phyloP scores from a whole-genome alignment of 2,113 vertebrate genomes.

The Pionites leucogaster region DNA sequence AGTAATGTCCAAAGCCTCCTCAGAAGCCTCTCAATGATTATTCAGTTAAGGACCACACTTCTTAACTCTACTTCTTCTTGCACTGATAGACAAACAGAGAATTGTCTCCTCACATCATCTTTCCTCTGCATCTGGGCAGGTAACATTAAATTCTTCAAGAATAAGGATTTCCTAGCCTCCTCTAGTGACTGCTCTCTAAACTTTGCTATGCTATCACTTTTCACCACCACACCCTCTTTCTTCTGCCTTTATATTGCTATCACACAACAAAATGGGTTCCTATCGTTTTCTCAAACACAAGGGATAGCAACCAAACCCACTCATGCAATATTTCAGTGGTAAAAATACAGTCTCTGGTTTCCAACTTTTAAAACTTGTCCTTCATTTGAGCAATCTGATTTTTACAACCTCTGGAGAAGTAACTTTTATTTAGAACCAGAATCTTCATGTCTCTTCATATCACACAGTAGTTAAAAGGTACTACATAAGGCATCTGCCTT shows the following conservation, averaged over 20 bases:
- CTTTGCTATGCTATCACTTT: not conserved
- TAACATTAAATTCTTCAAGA: not conserved
- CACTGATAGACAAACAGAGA: not conserved
- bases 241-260: not conserved
- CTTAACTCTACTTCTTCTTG: not conserved
- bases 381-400: not conserved
- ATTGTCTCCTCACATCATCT: not conserved
- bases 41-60: not conserved
- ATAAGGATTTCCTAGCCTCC: not conserved
- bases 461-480: fast-evolving
- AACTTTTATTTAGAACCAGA: not conserved
- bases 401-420: not conserved
- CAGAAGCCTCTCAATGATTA: not conserved
- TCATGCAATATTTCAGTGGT: not conserved
- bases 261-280: not conserved
- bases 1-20: not conserved
- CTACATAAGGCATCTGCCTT: not conserved
- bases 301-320: not conserved
- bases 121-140: not conserved
- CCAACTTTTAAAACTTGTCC: not conserved
- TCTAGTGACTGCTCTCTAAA: not conserved
- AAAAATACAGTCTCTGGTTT: not conserved
- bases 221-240: not conserved
- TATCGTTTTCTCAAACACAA: not conserved
- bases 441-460: not conserved